Conservation (phyloP, 2,113 vertebrate species). For the Oxyruncus cristatus region DNA sequence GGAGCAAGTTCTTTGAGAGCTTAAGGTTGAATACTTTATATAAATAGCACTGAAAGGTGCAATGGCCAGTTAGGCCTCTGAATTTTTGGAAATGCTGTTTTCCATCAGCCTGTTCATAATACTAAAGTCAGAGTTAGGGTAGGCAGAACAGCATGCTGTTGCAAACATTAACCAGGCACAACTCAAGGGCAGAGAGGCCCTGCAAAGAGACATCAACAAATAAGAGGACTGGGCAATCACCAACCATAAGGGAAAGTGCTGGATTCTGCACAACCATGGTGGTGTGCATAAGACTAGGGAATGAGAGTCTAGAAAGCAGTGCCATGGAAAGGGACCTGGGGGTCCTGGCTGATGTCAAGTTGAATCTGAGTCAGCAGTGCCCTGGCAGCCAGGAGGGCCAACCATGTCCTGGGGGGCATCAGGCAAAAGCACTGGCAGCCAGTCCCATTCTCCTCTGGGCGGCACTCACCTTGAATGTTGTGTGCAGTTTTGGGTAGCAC, state of each 20-base stretch:
- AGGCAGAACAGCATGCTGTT: neutral
- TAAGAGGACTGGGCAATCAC: neutral
- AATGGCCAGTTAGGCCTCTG: neutral
- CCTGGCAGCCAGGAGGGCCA: neutral
- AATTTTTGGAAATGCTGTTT: neutral
- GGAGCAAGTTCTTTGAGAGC: neutral
- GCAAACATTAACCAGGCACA: neutral
- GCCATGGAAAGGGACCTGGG: neutral
- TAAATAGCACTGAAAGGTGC: neutral
- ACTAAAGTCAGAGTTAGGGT: neutral
- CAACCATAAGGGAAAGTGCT: neutral
- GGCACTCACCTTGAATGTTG: accelerated
- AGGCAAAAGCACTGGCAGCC: no score
- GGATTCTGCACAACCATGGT: neutral
- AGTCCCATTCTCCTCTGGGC: no score
- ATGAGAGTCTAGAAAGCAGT: neutral
- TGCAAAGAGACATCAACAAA: neutral
- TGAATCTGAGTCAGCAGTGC: neutral
- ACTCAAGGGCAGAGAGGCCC: neutral
- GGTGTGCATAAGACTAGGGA: neutral
- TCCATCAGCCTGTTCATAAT: neutral
- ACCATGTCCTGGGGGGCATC: neutral
- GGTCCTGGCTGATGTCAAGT: neutral
- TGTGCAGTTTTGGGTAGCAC: neutral
- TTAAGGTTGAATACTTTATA: neutral